These are phyloP conservation scores for Hemitrygon akajei DNA, from an alignment of 2,797 vertebrate species.

Conservation along the genomic window DNA sequence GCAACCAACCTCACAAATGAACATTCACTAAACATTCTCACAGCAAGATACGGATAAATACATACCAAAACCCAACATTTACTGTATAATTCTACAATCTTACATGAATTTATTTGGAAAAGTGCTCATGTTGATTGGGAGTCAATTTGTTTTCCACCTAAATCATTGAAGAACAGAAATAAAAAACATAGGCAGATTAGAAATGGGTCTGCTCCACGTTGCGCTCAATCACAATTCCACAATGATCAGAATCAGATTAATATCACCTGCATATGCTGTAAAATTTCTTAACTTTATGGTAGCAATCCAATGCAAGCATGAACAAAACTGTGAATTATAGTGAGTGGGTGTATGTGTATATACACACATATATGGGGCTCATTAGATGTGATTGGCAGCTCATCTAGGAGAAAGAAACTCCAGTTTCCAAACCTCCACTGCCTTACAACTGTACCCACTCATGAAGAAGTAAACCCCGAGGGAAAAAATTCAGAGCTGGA, in stretches of 20 bases:
- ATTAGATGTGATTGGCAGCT: no score
- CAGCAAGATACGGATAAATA: background rate
- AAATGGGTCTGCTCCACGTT: background rate
- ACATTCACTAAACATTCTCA: background rate
- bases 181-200: background rate
- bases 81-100: background rate
- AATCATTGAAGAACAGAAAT: background rate
- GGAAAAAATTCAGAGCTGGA: no score
- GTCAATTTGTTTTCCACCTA: background rate
- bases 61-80: background rate
- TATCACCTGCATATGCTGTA: no score
- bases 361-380: no score
- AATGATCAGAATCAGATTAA: background rate
- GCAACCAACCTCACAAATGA: background rate
- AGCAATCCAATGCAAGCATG: no score
- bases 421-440: no score
- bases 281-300: no score
- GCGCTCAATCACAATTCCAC: background rate
- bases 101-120: background rate
- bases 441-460: no score
- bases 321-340: no score
- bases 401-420: no score
- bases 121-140: conserved; percentile 5
- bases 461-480: no score
- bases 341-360: no score